Conservation (phyloP, 2,888 invertebrate species). For the Drosophila maculinotata region DNA sequence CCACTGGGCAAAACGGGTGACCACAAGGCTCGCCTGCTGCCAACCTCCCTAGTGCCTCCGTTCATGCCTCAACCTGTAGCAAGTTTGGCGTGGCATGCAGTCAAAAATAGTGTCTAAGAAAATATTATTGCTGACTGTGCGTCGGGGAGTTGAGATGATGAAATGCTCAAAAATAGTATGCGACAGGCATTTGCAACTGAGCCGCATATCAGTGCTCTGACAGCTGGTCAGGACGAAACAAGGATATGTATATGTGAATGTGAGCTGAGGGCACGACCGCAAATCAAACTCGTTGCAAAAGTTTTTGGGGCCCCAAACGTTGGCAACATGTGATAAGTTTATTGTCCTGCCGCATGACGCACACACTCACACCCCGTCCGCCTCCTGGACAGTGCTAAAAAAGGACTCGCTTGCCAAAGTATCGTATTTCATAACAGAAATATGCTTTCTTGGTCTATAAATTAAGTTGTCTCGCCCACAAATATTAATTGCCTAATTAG, state of each 20-base stretch:
- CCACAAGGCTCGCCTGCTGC: conserved; percentile 47
- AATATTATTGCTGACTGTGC: conserved; percentile 76
- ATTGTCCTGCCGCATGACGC: conserved; percentile 76
- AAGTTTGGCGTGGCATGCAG: conserved; percentile 62
- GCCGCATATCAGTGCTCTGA: conserved; percentile 81
- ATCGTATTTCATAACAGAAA: conserved; percentile 72
- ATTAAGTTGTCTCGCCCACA: conserved; percentile 84
- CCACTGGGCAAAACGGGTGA: conserved; percentile 39
- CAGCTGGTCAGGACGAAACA: conserved; percentile 61
- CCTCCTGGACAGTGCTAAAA: conserved; percentile 24
- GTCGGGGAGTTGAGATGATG: conserved; percentile 56
- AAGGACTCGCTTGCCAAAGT: conserved; percentile 52
- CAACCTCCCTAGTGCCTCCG: neutral
- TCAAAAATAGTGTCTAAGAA: conserved; percentile 64
- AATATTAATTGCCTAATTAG: conserved; percentile 85
- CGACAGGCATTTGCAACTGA: too few species aligned
- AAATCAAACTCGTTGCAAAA: conserved; percentile 74
- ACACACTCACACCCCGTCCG: conserved; percentile 19
- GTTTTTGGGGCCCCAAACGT: conserved; percentile 52
- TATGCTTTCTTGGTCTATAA: conserved; percentile 75
- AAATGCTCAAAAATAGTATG: conserved; percentile 42
- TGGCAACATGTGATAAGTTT: conserved; percentile 79
- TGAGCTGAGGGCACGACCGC: conserved; percentile 52
- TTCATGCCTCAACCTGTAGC: conserved; percentile 27
- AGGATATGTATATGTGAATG: conserved; percentile 21